Conservation (phyloP, 2,113 vertebrate genomes). For the Heterotis niloticus region DNA sequence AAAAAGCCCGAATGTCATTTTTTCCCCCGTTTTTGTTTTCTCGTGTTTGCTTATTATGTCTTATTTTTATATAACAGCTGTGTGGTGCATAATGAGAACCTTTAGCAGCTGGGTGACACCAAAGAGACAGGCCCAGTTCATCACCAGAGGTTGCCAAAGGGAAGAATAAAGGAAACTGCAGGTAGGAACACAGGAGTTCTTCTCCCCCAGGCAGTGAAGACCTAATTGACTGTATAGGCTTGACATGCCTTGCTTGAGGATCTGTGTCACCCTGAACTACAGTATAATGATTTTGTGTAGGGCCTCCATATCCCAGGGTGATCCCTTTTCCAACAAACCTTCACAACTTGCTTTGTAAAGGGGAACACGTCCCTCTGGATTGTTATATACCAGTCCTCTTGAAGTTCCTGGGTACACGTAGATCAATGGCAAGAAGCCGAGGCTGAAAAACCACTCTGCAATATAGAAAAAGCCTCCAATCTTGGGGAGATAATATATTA, state of each 20-base stretch:
- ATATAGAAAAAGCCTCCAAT: not conserved
- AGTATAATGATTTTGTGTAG: conserved; percentile 18
- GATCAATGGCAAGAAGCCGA: not conserved
- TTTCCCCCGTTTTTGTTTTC: not conserved
- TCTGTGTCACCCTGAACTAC: conserved; percentile 21
- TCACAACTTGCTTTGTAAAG: not conserved
- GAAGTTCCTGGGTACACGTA: not conserved
- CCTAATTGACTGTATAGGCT: conserved; percentile 17
- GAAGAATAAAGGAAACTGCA: not conserved
- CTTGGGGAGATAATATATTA: not conserved
- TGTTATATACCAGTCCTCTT: not conserved
- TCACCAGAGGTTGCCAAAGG: not conserved
- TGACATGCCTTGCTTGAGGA: conserved; percentile 19
- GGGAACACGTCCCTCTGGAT: not conserved
- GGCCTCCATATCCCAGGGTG: not conserved
- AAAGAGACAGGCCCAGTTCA: conserved; percentile 5
- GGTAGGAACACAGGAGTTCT: conserved; percentile 2
- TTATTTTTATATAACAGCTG: not conserved
- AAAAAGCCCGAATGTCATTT: not conserved
- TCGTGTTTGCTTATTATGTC: not conserved
- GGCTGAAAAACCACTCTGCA: not conserved
- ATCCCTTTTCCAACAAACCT: not conserved
- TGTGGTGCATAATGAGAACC: not conserved
- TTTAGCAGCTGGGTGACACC: not conserved
- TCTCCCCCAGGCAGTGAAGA: conserved; percentile 10